These are phyloP conservation scores for Heteromyza rotundicornis DNA, from an alignment of 2,888 invertebrate genomes.

Conservation along the genomic window DNA sequence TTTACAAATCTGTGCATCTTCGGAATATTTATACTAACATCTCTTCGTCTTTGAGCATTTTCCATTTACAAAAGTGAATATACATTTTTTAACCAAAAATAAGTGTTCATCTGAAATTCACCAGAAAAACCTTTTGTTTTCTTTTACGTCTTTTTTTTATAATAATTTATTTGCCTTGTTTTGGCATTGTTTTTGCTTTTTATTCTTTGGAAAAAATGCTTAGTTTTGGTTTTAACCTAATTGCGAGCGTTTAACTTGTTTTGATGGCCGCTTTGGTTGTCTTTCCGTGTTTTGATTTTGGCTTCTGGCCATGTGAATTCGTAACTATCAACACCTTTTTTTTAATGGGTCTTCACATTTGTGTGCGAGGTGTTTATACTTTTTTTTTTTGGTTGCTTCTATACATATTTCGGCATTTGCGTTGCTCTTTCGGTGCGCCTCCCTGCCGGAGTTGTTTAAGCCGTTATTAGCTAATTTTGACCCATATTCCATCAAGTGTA, in stretches of 20 bases:
- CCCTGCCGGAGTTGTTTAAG: conserved; percentile 32
- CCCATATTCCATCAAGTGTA: conserved; percentile 42
- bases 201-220: background rate
- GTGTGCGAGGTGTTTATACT: background rate
- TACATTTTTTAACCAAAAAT: too few species aligned
- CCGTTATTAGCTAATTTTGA: conserved; percentile 26
- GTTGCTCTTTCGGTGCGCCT: background rate
- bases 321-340: background rate
- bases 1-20: too few species aligned
- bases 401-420: background rate
- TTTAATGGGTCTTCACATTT: background rate
- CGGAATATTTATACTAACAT: too few species aligned
- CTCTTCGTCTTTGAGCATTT: too few species aligned
- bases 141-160: too few species aligned
- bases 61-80: too few species aligned
- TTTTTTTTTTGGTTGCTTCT: background rate
- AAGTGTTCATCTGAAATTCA: too few species aligned
- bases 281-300: background rate
- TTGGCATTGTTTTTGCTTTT: background rate
- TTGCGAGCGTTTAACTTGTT: conserved; percentile 42
- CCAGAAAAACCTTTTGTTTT: too few species aligned
- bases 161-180: background rate
- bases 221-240: conserved; percentile 44
- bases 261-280: conserved; percentile 36
- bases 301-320: background rate